These are phyloP conservation scores for Scolopax bukidnonensis DNA, from an alignment of 2,797 vertebrate genomes.

Conservation along the genomic window DNA sequence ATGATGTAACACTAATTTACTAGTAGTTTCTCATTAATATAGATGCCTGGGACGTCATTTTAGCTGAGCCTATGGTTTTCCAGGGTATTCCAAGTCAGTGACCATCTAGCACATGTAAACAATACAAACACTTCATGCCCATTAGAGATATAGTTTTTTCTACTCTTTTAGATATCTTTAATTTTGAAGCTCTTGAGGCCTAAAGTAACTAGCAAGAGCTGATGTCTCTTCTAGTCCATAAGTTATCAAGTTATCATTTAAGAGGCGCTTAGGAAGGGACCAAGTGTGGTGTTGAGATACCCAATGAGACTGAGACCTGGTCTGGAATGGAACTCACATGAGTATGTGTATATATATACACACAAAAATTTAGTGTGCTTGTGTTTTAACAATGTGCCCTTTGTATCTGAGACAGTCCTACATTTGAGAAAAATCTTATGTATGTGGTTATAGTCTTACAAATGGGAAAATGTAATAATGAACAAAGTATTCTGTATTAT, in stretches of 20 bases:
- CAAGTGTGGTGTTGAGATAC: neutral
- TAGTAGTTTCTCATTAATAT: neutral
- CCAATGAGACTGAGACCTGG: neutral
- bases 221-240: neutral
- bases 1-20: neutral
- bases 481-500: neutral
- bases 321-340: fast-evolving
- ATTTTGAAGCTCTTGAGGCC: neutral
- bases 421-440: neutral
- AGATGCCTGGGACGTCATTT: neutral
- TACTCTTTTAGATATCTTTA: neutral
- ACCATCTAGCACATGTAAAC: neutral
- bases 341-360: neutral
- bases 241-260: neutral
- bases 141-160: neutral
- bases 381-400: neutral
- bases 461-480: neutral
- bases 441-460: neutral
- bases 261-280: neutral
- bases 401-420: neutral
- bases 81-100: neutral
- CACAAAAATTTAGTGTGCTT: neutral
- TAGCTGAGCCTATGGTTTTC: neutral
- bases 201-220: neutral
- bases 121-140: neutral